Base-by-base conservation (phyloP, 2,797 vertebrate species). In the Paratrypauchen microcephalus region DNA sequence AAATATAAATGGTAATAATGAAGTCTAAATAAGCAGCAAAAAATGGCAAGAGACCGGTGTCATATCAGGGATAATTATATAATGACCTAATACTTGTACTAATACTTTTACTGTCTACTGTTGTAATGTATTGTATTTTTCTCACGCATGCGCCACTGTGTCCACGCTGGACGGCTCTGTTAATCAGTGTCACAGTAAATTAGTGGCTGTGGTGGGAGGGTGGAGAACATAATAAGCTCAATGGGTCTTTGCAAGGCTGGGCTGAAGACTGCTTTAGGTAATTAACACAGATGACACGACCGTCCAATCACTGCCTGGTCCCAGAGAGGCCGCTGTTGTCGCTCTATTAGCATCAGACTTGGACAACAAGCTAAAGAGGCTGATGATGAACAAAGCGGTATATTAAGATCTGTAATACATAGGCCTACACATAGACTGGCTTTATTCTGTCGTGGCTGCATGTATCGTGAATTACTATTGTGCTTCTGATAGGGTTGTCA, bases 121-220 rank as follows among this genome's bases (percentile, higher is more conserved):
- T 66, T 23, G 76, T 54, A 13, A 9, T 36, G 7, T 36, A 36
- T 8, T 36, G 57, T 30, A 50, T 68, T 2, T 48, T 41, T 70
- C 48, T 70, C 21, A 68, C 67, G 55, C 50, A 65, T 32, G 62
- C 28, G 50, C 70, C 56, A 47, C n/a, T 56, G 71, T 58, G 72
- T 72, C 56, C 32, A 41, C 69, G 64, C 16, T 47, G 55, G 64
- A 80, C 58, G 74, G 59, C 70, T 75, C 82, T 84, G 74, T 86
- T 88, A 83, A 86, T 89, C 78, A 86, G 74, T 83, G 87, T 89
- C 81, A 86, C 61, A 80, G 78, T 91, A 86, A 87, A 90, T 88
- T 83, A 86, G 77, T 74, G 68, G 58, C 62, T 73, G 54, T 41
- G 69, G 73, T 78, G 71, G 75, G 76, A 81, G 72, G 64, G 55